Evolutionary conservation across 2,113 vertebrate species (phyloP).

Genomic region (Petrocephalus microphthalmus): DNA sequence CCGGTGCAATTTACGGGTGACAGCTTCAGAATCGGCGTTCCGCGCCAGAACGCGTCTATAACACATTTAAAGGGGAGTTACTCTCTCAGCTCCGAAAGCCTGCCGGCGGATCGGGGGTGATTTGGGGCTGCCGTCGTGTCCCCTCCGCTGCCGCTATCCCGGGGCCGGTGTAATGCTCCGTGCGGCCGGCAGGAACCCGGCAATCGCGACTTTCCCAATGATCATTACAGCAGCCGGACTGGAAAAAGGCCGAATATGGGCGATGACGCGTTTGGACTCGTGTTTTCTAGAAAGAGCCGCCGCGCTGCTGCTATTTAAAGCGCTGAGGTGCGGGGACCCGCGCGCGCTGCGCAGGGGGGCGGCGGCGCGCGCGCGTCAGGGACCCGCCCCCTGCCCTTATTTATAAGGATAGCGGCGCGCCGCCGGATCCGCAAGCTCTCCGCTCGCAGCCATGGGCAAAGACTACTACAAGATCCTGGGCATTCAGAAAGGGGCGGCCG

Average conservation of each 20-base stretch:
- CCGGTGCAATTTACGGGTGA: not conserved
- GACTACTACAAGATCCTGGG: conserved; percentile 95
- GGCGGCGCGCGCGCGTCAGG: conserved; percentile 26
- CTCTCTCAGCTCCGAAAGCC: not conserved
- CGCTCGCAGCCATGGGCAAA: conserved; percentile 75
- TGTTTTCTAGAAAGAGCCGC: conserved; percentile 51
- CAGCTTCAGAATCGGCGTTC: not conserved
- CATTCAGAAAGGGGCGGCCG: conserved; percentile 89
- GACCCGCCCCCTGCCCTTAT: not conserved
- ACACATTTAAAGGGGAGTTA: not conserved
- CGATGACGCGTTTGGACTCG: conserved; percentile 43
- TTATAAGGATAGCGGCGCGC: conserved; percentile 16
- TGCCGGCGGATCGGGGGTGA: not conserved
- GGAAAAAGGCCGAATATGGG: conserved; percentile 30
- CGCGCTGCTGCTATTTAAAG: conserved; percentile 61
- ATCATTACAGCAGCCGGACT: conserved; percentile 29
- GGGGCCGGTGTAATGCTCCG: not conserved
- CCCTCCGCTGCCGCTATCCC: not conserved
- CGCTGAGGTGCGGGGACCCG: conserved; percentile 40
- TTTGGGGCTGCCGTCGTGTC: not conserved
- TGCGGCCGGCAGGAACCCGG: not conserved
- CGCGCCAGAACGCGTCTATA: not conserved
- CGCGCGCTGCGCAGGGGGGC: conserved; percentile 39
- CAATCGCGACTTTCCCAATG: not conserved
- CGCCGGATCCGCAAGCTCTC: not conserved